Conservation (phyloP, 92 coral and sea anemone species). For the Paramuricea clavata region DNA sequence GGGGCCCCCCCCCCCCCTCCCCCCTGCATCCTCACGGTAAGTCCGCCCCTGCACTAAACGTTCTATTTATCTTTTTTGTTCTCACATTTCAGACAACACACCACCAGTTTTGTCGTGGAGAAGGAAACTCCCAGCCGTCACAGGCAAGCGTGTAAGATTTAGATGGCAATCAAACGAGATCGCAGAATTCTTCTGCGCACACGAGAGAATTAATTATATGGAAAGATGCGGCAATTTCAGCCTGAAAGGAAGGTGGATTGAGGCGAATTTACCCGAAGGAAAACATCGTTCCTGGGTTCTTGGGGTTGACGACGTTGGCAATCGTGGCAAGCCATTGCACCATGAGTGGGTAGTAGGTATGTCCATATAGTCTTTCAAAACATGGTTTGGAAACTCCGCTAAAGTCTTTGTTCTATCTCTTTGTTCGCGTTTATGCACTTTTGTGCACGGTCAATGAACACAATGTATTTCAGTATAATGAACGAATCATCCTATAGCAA, state of each 20-base stretch:
- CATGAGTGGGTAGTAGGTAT: constrained; percentile 52
- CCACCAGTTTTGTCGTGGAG: constrained; percentile 31
- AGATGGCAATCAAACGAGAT: constrained; percentile 26
- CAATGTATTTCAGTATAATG: no score
- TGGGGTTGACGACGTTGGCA: constrained; percentile 22
- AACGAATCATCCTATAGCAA: no score
- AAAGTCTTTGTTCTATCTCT: no score
- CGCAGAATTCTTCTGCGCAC: constrained; percentile 31
- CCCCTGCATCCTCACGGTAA: no score
- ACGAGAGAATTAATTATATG: constrained; percentile 28
- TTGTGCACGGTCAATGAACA: no score
- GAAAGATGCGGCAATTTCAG: constrained; percentile 37
- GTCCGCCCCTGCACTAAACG: no score
- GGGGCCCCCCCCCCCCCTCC: neutral
- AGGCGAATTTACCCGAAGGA: constrained; percentile 28
- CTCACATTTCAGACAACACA: constrained; percentile 11
- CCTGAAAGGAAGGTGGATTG: neutral
- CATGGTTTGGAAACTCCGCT: no score
- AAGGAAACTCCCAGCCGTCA: neutral
- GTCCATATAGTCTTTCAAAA: no score
- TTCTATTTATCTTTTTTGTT: neutral
- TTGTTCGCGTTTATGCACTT: no score
- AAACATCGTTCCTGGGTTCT: constrained; percentile 45
- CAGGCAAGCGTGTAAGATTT: constrained; percentile 11
- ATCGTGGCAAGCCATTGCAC: constrained; percentile 22